Percentiles rank a stretch among this genome's conserved stretches.
Conservation (phyloP, 2,888 invertebrate species). For the Monoplex corrugatus region DNA sequence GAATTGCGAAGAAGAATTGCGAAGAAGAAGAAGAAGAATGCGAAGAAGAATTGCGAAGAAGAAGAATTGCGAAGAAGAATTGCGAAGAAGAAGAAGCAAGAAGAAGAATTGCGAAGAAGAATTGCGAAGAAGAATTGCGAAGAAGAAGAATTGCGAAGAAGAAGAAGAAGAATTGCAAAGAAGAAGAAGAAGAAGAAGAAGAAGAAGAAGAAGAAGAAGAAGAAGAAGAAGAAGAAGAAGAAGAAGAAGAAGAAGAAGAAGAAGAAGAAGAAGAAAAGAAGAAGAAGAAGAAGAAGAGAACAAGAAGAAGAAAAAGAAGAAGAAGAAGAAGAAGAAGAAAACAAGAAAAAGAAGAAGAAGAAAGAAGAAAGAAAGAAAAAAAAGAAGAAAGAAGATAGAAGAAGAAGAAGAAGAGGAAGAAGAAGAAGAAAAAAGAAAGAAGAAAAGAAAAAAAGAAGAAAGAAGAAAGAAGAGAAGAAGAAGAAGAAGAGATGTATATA, state of each 20-base stretch:
- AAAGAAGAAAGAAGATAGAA: too few species aligned
- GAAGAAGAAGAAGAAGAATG: neutral
- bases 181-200: conserved; percentile 41
- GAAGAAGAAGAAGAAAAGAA: neutral
- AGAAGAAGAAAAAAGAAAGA: conserved; percentile 40
- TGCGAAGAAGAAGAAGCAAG: neutral
- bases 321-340: too few species aligned
- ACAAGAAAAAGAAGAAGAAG: too few species aligned
- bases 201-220: neutral
- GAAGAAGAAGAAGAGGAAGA: neutral
- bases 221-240: neutral
- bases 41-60: neutral
- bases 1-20: neutral
- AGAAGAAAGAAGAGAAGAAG: conserved; percentile 27
- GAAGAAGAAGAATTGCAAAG: neutral
- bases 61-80: conserved; percentile 42
- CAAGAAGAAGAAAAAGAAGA: too few species aligned
- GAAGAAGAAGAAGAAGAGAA: too few species aligned
- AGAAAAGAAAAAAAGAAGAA: conserved; percentile 18
- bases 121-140: conserved; percentile 5
- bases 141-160: neutral
- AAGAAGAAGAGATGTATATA: neutral
- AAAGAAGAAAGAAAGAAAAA: too few species aligned
- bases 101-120: neutral
- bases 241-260: neutral